These are phyloP conservation scores for Morus bassanus DNA, from an alignment of 2,797 vertebrate genomes.

Conservation along the genomic window DNA sequence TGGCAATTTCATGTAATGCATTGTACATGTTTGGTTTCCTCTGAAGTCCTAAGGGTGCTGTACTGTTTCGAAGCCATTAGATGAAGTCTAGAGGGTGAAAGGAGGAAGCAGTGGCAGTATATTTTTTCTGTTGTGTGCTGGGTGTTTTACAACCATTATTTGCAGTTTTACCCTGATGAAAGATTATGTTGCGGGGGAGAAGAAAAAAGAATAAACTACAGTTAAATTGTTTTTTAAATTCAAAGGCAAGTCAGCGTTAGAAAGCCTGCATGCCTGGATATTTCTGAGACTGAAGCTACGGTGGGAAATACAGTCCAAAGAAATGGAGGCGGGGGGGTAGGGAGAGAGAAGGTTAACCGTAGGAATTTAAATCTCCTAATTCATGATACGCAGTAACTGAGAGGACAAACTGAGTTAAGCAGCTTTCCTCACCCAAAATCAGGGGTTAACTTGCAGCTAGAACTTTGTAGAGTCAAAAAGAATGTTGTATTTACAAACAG, in stretches of 20 bases:
- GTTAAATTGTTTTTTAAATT: not conserved
- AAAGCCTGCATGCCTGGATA: not conserved
- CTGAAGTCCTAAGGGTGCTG: not conserved
- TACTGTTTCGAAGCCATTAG: not conserved
- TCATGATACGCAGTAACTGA: not conserved
- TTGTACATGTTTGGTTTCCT: not conserved
- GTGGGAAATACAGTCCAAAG: not conserved
- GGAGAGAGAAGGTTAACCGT: not conserved
- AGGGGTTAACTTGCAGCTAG: not conserved
- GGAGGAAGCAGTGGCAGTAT: not conserved
- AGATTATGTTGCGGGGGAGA: not conserved
- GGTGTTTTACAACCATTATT: not conserved
- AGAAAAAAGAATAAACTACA: not conserved
- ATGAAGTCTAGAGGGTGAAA: not conserved
- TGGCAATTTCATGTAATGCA: not conserved
- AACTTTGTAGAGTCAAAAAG: not conserved
- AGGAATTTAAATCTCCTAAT: not conserved
- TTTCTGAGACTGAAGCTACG: not conserved
- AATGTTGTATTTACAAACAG: not conserved
- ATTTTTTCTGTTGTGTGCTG: not conserved
- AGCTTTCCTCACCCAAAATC: not conserved
- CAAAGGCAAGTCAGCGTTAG: not conserved
- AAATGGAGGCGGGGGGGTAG: not conserved
- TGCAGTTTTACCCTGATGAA: not conserved
- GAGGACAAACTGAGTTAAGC: not conserved